Base-by-base conservation (phyloP, 2,797 vertebrate species). In the Petrocephalus schoutedeni region DNA sequence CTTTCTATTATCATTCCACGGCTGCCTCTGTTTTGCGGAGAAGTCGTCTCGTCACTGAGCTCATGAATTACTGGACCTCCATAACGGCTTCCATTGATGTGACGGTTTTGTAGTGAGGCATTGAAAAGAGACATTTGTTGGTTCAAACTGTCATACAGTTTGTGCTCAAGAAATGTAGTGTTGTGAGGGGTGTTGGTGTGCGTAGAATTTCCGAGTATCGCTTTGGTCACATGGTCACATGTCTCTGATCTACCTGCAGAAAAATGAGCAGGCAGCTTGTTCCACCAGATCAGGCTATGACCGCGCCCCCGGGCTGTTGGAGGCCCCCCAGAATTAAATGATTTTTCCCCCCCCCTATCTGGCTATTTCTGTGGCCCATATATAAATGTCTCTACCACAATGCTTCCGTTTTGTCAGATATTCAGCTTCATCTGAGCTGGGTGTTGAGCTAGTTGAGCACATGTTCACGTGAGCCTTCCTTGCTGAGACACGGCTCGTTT, bases 1-100 rank as follows among this genome's bases (percentile, higher is more conserved):
- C 57, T 85, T 86, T 61, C 19, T 86, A 56, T 58, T 58, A 86
- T 86, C 84, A 58, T 86, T 86, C 28, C 32, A 57, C 5, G 32
- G 32, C 53, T n/a, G 54, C 16, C 53, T 36, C 23, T 28, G 23
- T 86, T 58, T 86, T 16, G 1, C 56, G 0, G 56, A 57, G 53
- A 56, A 32, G 14, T 16, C 2, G 21, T 58, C 19, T 41, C 10
- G 41, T 32, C 84, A 36, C 41, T 7, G 28, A 56, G 56, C 56
- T 86, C 84, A 59, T 54, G 56, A 36, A 58, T 36, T 59, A 19
- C 83, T 85, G 19, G 19, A 54, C 45, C 21, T 58, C 58, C 84
- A 16, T 58, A 58, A 58, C 56, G n/a, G 56, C 53, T 86, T 53
- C 12, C 19, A 83, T 83, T 71, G 10, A 71, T 36, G 64, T 71